Conservation (phyloP, 1,140 invertebrate species). For the Drosophila nikananu region DNA sequence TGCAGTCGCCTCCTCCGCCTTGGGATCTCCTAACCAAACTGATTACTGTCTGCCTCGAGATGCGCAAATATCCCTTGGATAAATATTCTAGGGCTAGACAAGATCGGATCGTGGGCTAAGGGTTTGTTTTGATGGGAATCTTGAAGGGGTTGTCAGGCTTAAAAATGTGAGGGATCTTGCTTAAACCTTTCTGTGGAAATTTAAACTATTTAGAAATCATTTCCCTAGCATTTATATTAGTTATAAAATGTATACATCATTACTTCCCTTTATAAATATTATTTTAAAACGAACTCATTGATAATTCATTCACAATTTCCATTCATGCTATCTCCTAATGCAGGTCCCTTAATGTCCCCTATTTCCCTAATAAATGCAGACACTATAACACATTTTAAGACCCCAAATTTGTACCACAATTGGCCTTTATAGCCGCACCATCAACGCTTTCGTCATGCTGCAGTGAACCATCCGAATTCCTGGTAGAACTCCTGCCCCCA, state of each 20-base stretch:
- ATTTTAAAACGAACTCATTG: not conserved
- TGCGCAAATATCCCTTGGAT: not conserved
- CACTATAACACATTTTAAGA: not conserved
- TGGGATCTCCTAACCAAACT: constrained; percentile 35
- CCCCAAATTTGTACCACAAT: constrained; percentile 27
- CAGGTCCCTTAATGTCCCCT: not conserved
- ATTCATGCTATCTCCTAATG: not conserved
- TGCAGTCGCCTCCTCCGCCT: constrained; percentile 10
- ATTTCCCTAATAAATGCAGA: not conserved
- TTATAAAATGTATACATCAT: not conserved
- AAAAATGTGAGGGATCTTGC: not conserved
- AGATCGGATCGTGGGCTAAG: constrained; percentile 1
- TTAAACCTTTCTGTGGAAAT: not conserved
- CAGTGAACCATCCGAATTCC: constrained; percentile 20
- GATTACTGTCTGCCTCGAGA: constrained; percentile 24
- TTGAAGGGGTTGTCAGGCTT: not conserved
- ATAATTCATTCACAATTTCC: not conserved
- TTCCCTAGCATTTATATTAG: not conserved
- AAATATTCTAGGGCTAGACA: constrained; percentile 13
- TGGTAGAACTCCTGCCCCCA: constrained; percentile 5
- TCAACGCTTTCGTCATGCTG: constrained; percentile 33
- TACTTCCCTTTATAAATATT: not conserved
- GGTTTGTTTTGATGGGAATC: not conserved
- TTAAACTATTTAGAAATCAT: not conserved
- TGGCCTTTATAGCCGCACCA: constrained; percentile 19